Base-by-base conservation (phyloP, 2,113 vertebrate genomes). In the Petroica traversi region DNA sequence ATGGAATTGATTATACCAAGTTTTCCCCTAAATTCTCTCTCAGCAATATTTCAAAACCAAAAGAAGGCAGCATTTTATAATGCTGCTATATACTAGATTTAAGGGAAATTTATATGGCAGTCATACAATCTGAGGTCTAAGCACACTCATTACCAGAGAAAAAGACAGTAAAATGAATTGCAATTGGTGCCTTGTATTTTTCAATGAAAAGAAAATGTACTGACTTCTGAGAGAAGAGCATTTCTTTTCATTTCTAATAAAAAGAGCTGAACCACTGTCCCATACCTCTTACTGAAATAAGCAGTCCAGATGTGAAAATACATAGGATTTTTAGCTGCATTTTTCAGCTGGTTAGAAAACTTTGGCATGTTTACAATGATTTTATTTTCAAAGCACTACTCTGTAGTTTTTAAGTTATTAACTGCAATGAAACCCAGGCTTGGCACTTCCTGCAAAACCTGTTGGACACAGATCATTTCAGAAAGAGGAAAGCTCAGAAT, bases 1-100 rank as follows among this genome's bases (percentile, higher is more conserved):
- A 94, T 68, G 75, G 85, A 80, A 89, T 83, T 90, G 72, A 95
- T 96, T 93, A 90, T 34, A 83, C 19, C 25, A 66, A 51, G 24
- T 59, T 95, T 89, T 55, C n/a, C 52, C 52, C 19, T 63, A 64
- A 88, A 90, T 86, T 90, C n/a, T 88, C 68, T 59, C 67, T 74
- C n/a, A 77, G 40, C 16, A 67, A 83, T 81, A 40, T 74, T 90
- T 80, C 75, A 85, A 88, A 89, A 67, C 10, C 4, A 36, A 90
- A 88, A 76, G 58, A 88, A 76, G 46, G 16, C 43, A 80, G 15
- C 12, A 55, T 73, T 86, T 85, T 58, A 46, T 93, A 85, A 73
- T 73, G 54, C 43, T 88, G 26, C 15, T 77, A 24, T 34, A 45
- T 40, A 28, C 17, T 63, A 69, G 41, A 51, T 80, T 81, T 79